Evolutionary conservation across 1,140 invertebrate species (phyloP).

Genomic region (Caenorhabditis tropicalis): DNA sequence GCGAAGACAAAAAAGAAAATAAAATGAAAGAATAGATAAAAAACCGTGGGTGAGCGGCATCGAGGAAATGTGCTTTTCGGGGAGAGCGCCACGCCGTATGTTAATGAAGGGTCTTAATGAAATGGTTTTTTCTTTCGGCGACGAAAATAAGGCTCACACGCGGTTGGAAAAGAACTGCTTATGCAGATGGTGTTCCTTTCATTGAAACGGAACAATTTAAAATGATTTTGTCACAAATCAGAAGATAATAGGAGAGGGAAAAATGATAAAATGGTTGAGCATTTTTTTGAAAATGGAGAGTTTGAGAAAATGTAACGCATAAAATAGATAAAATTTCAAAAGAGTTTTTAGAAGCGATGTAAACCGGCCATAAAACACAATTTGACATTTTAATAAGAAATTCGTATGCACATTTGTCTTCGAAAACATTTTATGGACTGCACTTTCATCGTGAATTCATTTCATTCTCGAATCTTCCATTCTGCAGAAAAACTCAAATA

Average conservation of each 20-base stretch:
- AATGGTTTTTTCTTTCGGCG: background rate
- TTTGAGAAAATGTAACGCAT: no score
- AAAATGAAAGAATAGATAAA: slow-evolving; percentile 37
- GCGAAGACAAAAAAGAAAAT: background rate
- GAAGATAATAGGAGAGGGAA: background rate
- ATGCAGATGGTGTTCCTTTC: slow-evolving; percentile 24
- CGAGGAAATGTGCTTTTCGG: slow-evolving; percentile 3
- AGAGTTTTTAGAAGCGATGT: no score
- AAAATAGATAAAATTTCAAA: no score
- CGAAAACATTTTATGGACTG: no score
- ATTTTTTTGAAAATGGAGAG: no score
- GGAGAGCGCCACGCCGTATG: slow-evolving; percentile 32
- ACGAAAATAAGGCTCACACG: slow-evolving; percentile 7
- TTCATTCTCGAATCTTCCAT: no score
- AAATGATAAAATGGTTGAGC: no score
- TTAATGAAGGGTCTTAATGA: slow-evolving; percentile 42
- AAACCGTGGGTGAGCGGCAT: background rate
- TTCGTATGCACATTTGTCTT: no score
- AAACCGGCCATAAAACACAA: no score
- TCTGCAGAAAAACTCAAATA: no score
- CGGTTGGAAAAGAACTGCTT: background rate
- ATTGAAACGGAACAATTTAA: background rate
- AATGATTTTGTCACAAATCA: background rate
- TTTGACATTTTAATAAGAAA: no score
- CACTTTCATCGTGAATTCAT: no score